These are phyloP conservation scores for Microcebus jonahi DNA, from an alignment of 2,113 vertebrate species.

Conservation along the genomic window DNA sequence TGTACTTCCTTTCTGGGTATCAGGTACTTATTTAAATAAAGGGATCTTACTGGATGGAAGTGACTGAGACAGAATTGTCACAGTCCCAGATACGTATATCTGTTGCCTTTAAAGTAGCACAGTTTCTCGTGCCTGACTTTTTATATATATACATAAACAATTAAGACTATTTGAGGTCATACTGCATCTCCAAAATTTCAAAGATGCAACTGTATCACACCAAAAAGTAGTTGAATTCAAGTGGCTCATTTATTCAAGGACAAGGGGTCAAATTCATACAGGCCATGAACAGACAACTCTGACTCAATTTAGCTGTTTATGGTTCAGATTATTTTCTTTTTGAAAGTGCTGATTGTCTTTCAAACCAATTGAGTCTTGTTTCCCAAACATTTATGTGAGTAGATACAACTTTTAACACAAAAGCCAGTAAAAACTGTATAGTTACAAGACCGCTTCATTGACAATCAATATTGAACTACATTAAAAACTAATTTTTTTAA, in stretches of 20 bases:
- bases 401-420: background rate
- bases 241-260: slow-evolving; percentile 2
- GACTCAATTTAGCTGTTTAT: background rate
- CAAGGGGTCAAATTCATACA: slow-evolving; percentile 5
- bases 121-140: background rate
- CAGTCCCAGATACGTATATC: background rate
- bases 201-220: background rate
- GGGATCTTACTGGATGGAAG: background rate
- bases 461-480: background rate
- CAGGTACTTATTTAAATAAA: background rate
- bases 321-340: background rate
- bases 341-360: slow-evolving; percentile 12
- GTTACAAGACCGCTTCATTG: background rate
- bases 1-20: background rate
- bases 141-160: background rate
- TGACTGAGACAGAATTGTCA: background rate
- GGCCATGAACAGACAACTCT: background rate
- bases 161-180: background rate
- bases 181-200: slow-evolving; percentile 42
- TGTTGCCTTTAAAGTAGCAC: background rate
- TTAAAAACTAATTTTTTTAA: background rate
- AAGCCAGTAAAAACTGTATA: background rate
- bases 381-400: background rate
- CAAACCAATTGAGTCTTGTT: background rate
- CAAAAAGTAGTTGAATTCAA: slow-evolving; percentile 29